Evolutionary conservation across 2,888 invertebrate species (phyloP).

Genomic region (Conomelus anceps): DNA sequence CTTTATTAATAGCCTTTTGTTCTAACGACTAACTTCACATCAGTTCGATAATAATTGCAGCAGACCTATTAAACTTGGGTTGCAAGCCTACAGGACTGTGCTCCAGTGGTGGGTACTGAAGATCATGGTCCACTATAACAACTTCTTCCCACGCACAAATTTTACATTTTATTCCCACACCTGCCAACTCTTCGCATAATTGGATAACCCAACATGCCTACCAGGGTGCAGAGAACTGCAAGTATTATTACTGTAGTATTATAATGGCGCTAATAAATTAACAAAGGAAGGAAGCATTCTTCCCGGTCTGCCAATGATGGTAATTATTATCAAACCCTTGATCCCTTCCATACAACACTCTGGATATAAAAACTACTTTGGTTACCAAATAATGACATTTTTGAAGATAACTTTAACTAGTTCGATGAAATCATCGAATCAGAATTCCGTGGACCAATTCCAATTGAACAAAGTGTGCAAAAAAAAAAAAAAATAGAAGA

Average conservation of each 20-base stretch:
- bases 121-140: not conserved
- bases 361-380: no score
- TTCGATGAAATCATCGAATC: not conserved
- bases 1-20: not conserved
- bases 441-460: no score
- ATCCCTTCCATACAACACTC: not conserved
- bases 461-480: no score
- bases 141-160: not conserved
- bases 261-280: not conserved
- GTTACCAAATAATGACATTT: not conserved
- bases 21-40: not conserved
- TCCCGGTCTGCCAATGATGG: not conserved
- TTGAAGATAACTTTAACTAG: not conserved
- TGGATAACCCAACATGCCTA: not conserved
- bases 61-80: not conserved
- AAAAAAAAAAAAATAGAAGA: not conserved
- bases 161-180: not conserved
- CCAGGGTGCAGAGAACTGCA: not conserved
- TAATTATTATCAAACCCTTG: not conserved
- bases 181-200: not conserved
- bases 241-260: no score
- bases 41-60: not conserved
- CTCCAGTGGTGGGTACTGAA: not conserved
- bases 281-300: not conserved
- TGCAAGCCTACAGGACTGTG: not conserved